Evolutionary conservation across 2,888 invertebrate genomes (phyloP).

Genomic region (Amiota minor): DNA sequence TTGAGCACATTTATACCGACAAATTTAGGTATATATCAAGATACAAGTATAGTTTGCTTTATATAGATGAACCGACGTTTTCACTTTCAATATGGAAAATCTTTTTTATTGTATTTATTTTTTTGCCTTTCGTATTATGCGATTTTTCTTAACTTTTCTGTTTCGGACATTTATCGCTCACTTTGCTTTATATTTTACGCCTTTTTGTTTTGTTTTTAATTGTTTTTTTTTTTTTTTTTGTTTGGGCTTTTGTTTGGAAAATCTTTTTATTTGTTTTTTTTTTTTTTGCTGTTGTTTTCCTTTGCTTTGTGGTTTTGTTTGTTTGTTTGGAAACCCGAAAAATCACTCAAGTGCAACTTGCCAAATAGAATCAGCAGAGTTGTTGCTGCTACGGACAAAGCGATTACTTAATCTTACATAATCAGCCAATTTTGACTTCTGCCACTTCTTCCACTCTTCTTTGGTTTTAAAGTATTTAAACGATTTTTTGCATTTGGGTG

Average conservation of each 20-base stretch:
- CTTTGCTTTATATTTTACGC: conserved; percentile 57
- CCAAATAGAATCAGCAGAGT: conserved; percentile 56
- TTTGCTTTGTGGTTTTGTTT: conserved; percentile 3
- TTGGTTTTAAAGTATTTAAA: conserved; percentile 20
- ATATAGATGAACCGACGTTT: conserved; percentile 3
- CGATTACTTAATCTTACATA: conserved; percentile 50
- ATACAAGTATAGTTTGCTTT: conserved; percentile 49
- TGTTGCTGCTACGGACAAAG: conserved; percentile 17
- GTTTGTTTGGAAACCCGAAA: conserved; percentile 57
- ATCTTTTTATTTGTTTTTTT: conserved; percentile 32
- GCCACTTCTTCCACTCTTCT: conserved; percentile 24
- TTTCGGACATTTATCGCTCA: conserved; percentile 54
- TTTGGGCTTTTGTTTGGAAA: conserved; percentile 48
- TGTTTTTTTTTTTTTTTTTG: conserved; percentile 42
- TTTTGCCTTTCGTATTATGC: background rate
- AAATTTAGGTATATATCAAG: background rate
- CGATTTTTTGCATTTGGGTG: background rate
- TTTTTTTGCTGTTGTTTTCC: conserved; percentile 35
- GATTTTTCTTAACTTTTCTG: conserved; percentile 41
- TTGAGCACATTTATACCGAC: background rate
- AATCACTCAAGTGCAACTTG: conserved; percentile 71
- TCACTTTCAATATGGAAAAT: conserved; percentile 29
- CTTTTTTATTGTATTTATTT: conserved; percentile 56
- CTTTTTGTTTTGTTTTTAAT: conserved; percentile 45
- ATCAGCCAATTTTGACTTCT: conserved; percentile 31